phyloP scores from a whole-genome alignment of 2,888 invertebrate genomes.

The Tinea pellionella region DNA sequence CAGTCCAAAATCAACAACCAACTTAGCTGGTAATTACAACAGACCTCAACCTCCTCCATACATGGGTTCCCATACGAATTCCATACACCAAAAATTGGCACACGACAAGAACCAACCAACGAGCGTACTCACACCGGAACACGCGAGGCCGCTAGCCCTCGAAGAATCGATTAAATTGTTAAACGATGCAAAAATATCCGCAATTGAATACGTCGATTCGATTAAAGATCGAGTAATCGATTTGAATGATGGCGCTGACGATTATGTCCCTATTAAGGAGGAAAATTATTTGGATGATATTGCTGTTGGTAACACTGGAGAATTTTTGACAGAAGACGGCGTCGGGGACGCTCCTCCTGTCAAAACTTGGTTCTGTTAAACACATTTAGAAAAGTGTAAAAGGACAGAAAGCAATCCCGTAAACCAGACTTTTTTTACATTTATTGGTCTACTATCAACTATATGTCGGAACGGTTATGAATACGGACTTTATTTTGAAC shows the following conservation, averaged over 20 bases:
- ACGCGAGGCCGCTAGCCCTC: conserved; percentile 29
- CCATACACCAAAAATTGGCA: conserved; percentile 44
- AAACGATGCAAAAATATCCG: conserved; percentile 55
- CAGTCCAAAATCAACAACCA: conserved; percentile 57
- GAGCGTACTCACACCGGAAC: conserved; percentile 42
- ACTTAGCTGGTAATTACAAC: conserved; percentile 53
- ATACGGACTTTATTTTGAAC: too few species aligned
- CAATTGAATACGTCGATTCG: conserved; percentile 34
- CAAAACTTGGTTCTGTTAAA: conserved; percentile 65
- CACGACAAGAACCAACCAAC: conserved; percentile 31
- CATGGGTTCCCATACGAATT: conserved; percentile 42
- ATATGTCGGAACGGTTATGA: too few species aligned
- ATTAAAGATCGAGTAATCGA: conserved; percentile 45
- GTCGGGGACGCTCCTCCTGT: conserved; percentile 36
- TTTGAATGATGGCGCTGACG: conserved; percentile 44
- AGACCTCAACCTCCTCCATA: conserved; percentile 63
- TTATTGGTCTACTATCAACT: too few species aligned
- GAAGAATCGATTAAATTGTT: conserved; percentile 58
- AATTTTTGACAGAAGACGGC: conserved; percentile 14
- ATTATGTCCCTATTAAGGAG: conserved; percentile 46
- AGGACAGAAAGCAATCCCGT: too few species aligned
- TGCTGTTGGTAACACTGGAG: conserved; percentile 26
- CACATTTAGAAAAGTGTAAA: too few species aligned
- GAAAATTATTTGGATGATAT: conserved; percentile 25
- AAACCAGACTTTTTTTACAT: too few species aligned